These are phyloP conservation scores for Ploceus nigricollis DNA, from an alignment of 2,113 vertebrate genomes.

Conservation along the genomic window DNA sequence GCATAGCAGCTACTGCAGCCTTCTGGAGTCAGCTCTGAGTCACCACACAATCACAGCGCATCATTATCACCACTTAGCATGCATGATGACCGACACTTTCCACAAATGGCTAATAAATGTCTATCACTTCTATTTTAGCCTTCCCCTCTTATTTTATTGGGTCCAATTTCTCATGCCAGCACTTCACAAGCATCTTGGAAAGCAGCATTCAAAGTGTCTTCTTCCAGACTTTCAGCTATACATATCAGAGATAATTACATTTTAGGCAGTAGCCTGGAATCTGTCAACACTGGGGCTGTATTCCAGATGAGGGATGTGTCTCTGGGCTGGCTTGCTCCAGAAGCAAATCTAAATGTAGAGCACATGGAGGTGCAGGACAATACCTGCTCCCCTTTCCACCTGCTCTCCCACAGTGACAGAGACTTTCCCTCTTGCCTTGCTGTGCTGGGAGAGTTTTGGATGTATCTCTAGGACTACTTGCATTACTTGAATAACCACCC, in stretches of 20 bases:
- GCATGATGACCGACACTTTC: background rate
- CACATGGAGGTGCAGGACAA: background rate
- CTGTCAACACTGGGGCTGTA: fast-evolving
- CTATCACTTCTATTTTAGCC: background rate
- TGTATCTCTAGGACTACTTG: background rate
- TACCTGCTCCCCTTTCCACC: background rate
- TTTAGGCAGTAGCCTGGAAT: background rate
- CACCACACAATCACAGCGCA: fast-evolving
- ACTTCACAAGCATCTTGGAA: background rate
- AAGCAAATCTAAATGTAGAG: background rate
- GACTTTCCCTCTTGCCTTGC: background rate
- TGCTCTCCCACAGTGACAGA: background rate
- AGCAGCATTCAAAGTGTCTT: background rate
- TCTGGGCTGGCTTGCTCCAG: background rate
- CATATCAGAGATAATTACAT: background rate
- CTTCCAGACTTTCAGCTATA: background rate
- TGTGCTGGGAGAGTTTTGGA: background rate
- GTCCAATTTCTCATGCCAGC: background rate
- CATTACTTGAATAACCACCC: background rate
- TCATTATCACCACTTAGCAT: background rate
- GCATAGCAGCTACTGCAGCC: background rate
- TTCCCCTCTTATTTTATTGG: background rate
- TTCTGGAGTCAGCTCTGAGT: constrained; percentile 15
- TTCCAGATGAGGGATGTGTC: background rate
- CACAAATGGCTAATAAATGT: background rate